These are phyloP conservation scores for Acanthaster planci DNA, from an alignment of 35 echinoderm and acorn worm genomes.

Conservation along the genomic window DNA sequence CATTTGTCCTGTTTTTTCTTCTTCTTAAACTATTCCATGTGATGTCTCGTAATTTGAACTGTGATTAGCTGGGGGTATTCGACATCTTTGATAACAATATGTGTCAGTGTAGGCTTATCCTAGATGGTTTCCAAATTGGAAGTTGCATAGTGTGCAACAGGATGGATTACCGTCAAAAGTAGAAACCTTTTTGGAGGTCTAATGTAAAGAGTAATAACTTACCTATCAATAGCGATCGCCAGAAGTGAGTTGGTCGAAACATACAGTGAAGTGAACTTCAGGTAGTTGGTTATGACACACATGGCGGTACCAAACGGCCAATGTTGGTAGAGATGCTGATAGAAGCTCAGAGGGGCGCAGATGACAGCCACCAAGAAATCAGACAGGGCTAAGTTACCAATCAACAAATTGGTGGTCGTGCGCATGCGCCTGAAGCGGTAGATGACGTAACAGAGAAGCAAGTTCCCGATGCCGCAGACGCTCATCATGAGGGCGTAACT, in stretches of 20 bases:
- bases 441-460: constrained; percentile 89
- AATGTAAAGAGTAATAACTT: constrained; percentile 5
- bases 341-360: constrained; percentile 88
- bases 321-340: constrained; percentile 65
- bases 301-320: constrained; percentile 94
- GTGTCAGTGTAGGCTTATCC: too few species aligned
- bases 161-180: too few species aligned
- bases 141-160: too few species aligned
- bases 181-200: too few species aligned
- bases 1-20: too few species aligned
- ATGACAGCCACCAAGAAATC: constrained; percentile 90
- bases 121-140: too few species aligned
- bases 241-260: constrained; percentile 94
- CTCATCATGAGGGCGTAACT: constrained; percentile 86
- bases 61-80: too few species aligned
- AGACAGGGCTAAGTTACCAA: constrained; percentile 91
- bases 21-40: too few species aligned
- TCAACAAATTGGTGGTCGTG: constrained; percentile 90
- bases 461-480: constrained; percentile 83
- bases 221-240: constrained; percentile 94
- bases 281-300: constrained; percentile 76
- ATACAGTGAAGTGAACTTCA: constrained; percentile 91
- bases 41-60: too few species aligned
- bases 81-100: too few species aligned
- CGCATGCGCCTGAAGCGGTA: constrained; percentile 86